Percentiles rank a stretch among this genome's conserved stretches.
Conservation (phyloP, 2,113 vertebrate genomes). For the Pitta sordida region DNA sequence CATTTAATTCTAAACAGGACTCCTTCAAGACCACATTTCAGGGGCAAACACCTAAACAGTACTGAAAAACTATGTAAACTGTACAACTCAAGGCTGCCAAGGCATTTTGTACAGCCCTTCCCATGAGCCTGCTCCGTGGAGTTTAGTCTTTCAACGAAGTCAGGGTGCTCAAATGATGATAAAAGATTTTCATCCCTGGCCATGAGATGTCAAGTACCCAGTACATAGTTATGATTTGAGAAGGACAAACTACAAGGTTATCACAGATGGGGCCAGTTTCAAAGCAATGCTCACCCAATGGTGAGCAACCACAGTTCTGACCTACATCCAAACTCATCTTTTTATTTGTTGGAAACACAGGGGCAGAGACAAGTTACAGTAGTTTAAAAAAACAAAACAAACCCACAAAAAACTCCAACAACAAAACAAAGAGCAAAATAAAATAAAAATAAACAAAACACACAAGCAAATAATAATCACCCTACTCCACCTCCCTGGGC, state of each 20-base stretch:
- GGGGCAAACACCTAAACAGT: neutral
- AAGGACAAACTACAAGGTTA: slow-evolving; percentile 25
- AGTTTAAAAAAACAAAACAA: neutral
- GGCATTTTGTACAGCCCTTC: neutral
- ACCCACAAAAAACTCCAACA: neutral
- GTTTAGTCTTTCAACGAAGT: neutral
- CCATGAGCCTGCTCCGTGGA: neutral
- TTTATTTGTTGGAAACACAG: neutral
- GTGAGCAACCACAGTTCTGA: neutral
- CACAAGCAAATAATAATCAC: neutral
- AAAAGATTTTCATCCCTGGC: neutral
- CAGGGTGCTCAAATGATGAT: neutral
- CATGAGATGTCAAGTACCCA: neutral
- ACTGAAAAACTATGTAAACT: neutral
- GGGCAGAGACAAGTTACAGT: neutral
- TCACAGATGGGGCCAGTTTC: neutral
- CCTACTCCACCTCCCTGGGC: neutral
- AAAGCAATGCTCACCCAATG: neutral
- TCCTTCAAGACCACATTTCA: neutral
- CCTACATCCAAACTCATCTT: neutral
- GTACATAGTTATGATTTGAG: neutral
- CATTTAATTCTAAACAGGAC: neutral
- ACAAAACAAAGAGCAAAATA: neutral
- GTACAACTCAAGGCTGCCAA: neutral
- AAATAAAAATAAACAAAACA: neutral